These are phyloP conservation scores for Hypanus sabinus DNA, from an alignment of 2,113 vertebrate genomes.

Conservation along the genomic window DNA sequence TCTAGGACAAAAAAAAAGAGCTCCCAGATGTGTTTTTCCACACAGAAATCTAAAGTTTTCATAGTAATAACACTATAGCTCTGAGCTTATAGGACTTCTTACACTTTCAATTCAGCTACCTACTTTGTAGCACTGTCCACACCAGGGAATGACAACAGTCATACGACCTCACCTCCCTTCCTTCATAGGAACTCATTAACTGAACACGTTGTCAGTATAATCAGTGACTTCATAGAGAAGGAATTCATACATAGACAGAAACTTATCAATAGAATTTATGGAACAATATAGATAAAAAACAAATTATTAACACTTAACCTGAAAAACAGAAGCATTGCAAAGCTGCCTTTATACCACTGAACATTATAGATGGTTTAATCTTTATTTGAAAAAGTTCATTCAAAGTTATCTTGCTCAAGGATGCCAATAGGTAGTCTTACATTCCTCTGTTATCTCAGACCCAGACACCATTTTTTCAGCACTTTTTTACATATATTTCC, in stretches of 20 bases:
- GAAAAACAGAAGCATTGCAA: background rate
- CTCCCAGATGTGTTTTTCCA: background rate
- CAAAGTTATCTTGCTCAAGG: background rate
- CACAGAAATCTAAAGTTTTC: background rate
- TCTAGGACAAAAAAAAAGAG: background rate
- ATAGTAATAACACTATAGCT: background rate
- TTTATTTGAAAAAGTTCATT: background rate
- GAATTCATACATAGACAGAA: background rate
- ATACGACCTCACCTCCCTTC: background rate
- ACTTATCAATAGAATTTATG: background rate
- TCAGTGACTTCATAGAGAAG: background rate
- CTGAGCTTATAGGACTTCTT: background rate
- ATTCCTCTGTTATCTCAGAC: background rate
- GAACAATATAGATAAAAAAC: background rate
- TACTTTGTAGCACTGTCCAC: background rate
- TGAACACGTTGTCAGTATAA: background rate
- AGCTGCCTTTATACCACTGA: background rate
- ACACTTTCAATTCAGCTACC: background rate
- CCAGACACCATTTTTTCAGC: background rate
- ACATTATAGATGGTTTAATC: background rate
- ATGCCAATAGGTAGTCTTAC: background rate
- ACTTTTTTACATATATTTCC: background rate
- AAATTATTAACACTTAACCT: background rate
- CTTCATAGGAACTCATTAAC: background rate
- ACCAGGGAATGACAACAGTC: background rate